Evolutionary conservation across 2,888 invertebrate genomes (phyloP).

Genomic region (Disparrhopalites patrizii): DNA sequence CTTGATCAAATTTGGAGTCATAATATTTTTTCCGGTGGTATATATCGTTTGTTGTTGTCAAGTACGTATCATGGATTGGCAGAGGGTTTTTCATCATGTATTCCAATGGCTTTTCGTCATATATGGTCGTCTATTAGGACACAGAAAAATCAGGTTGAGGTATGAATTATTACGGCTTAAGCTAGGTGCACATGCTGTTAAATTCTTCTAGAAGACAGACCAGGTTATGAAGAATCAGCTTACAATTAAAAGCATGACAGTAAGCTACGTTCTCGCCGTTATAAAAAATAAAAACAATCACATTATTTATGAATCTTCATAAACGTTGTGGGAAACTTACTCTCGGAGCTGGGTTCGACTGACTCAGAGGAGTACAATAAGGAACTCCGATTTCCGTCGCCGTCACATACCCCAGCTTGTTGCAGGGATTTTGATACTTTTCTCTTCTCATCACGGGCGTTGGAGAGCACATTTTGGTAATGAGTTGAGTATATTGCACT

Average conservation of each 20-base stretch:
- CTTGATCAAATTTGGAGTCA: conserved; percentile 17
- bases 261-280: no score
- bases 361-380: neutral
- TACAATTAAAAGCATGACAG: no score
- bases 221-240: no score
- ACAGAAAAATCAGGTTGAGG: neutral
- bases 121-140: conserved; percentile 17
- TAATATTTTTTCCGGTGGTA: conserved; percentile 20
- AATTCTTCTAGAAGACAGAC: no score
- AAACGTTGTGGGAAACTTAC: conserved; percentile 3
- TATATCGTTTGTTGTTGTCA: conserved; percentile 22
- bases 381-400: conserved; percentile 21
- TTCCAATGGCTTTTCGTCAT: conserved; percentile 25
- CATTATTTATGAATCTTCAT: no score
- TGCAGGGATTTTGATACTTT: conserved; percentile 18
- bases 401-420: conserved; percentile 18
- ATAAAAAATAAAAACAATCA: no score
- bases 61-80: conserved; percentile 17
- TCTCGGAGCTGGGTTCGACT: neutral
- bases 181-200: no score
- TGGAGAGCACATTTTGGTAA: conserved; percentile 5
- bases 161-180: no score
- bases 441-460: neutral
- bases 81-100: conserved; percentile 26
- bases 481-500: neutral